Percentiles rank a stretch among this genome's conserved stretches.
Conservation (phyloP, 2,113 vertebrate genomes). For the Craseonycteris thonglongyai region DNA sequence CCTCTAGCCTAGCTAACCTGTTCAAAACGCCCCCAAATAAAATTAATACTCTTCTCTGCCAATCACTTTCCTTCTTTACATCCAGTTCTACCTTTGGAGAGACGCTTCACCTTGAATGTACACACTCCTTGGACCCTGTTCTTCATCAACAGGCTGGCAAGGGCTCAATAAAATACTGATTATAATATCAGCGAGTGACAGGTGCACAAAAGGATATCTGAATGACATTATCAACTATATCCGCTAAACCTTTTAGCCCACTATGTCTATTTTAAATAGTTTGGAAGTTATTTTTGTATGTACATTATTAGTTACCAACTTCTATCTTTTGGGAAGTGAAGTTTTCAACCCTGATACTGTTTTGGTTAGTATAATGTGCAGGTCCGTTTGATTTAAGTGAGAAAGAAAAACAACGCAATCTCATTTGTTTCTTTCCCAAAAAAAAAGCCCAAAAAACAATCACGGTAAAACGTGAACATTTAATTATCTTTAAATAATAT, state of each 20-base stretch:
- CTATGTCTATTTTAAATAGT: not conserved
- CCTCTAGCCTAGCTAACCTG: not conserved
- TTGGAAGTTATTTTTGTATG: not conserved
- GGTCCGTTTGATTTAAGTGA: not conserved
- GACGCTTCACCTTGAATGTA: not conserved
- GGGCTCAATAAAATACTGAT: not conserved
- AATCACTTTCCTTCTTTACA: not conserved
- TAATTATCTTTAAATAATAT: slow-evolving; percentile 71
- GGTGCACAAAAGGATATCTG: not conserved
- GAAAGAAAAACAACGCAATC: not conserved
- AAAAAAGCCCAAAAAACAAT: slow-evolving; percentile 48
- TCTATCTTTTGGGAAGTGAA: not conserved
- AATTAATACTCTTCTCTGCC: not conserved
- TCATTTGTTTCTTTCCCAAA: not conserved
- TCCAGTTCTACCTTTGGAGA: not conserved
- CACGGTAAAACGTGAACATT: slow-evolving; percentile 65
- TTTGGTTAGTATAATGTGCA: not conserved
- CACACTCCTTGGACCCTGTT: not conserved
- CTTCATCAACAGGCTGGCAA: not conserved
- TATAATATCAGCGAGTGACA: not conserved
- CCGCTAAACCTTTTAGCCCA: not conserved
- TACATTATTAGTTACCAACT: not conserved
- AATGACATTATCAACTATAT: not conserved
- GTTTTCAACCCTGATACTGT: not conserved
- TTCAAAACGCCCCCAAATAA: not conserved